Evolutionary conservation across 2,888 invertebrate species (phyloP), one percentile per base, ranked within the genome.

Genomic region (Phengaris arion): DNA sequence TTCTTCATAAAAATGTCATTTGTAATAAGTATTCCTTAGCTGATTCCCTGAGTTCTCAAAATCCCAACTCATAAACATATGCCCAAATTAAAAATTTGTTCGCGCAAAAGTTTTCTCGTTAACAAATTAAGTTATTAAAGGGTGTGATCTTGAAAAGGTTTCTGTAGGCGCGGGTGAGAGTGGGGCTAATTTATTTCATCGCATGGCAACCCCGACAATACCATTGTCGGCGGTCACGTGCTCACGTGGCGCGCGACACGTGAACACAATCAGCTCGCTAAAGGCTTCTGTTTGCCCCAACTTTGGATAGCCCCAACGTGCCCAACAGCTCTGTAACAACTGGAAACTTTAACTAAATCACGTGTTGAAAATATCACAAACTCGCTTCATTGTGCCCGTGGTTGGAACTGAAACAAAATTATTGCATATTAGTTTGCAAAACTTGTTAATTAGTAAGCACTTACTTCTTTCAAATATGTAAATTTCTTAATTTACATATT

Each of bases 251-350:
- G 77, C 76, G 77, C 74, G 78, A 79, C 80, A 82, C 80, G 79
- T 82, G 75, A 76, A 74, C 70, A 70, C 79, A 74, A 74, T 70
- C 72, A 74, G 74, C 74, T 77, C 76, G 74, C 72, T 70, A 80
- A 81, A 81, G 83, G 84, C 84, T 87, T 89, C 85, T 88, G 84
- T 90, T 90, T 88, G 84, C 83, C 79, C 82, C 81, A 86, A 88
- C 85, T 87, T 90, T 85, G 83, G 85, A 79, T 78, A 77, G 77
- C 77, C 78, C 79, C 64, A 89, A 90, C 90, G 89, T 88, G 89
- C 86, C 85, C 78, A 88, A 89, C 83, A 87, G 86, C 87, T 85
- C 83, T 83, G 85, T 87, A 86, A 81, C 83, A 83, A 83, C 85
- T 84, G 80, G 79, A 85, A 90, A 90, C 86, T 90, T 87, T 68